Evolutionary conservation across 1,140 invertebrate genomes (phyloP), one percentile per base, ranked within the genome.

Genomic region (Ooceraea biroi): DNA sequence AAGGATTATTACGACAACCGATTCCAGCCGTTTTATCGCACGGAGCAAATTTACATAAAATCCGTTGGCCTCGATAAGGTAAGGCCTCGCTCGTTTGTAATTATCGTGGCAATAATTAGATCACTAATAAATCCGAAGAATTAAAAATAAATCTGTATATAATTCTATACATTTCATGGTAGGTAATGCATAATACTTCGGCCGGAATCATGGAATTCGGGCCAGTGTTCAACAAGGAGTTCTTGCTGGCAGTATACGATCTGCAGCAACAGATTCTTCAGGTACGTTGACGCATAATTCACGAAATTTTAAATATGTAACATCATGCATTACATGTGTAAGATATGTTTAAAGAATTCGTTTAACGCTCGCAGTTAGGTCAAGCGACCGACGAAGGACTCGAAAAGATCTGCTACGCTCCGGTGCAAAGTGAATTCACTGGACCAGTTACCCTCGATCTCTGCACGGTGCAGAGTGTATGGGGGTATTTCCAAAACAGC

Each of bases 1-100:
- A 97, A 98, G 89, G 94, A 98, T 66, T 98, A 97, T 91, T 99
- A 97, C 89, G 98, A 99, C 86, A 94, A 94, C 14, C 95, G 96
- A 86, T 98, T 98, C 91, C 95, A 96, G 19, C 98, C 98, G n/a
- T 99, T 99, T 93, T 99, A 98, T 93, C 95, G 98, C 77, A 97
- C 96, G 7, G 96, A 98, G 91, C 98, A 99, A 94, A 93, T 99
- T 50, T 99, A 98, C 74, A 96, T 98, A 8, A 95, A 95, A 85
- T 90, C 95, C 0, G 88, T 93, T 1, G 87, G 85, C 27, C 65
- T 95, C n/a, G 68, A 91, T 82, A 89, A 92, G 82, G 92, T 95
- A 94, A 91, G 92, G 93, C n/a, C n/a, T n/a, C 36, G 36, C 2
- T 36, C 7, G 7, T 36, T 7, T 36, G 36, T n/a, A 57, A 65